Base-by-base conservation (phyloP, 2,113 vertebrate genomes). In the Caranx ignobilis region DNA sequence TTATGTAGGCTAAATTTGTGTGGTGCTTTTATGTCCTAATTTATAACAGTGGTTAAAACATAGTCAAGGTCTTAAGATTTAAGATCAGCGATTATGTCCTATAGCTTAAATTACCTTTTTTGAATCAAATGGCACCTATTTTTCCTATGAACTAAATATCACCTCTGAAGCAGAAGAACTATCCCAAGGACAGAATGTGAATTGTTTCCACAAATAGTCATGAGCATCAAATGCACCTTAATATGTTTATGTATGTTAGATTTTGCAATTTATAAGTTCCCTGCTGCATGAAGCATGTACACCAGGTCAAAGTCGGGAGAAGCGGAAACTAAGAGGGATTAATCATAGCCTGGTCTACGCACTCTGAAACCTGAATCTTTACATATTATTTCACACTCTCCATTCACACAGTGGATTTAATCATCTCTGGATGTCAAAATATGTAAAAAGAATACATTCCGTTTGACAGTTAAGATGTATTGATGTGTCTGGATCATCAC, bases 1-100 rank as follows among this genome's bases (percentile, higher is more conserved):
- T 89, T 87, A 89, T 87, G 69, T 54, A 68, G 39, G 77, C 66
- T 82, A 85, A 81, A 81, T 47, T 68, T 77, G 71, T n/a, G 13
- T 43, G 68, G 71, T 68, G 15, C 26, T 80, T 81, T 85, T 77
- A 63, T 79, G 85, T 79, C 73, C 77, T 74, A 60, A 87, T 81
- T 90, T 85, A 85, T 71, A 47, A 72, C 6, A 2, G 64, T 21
- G n/a, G 45, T 75, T 64, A 68, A 74, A 81, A 78, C 67, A 13
- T 69, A 52, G 12, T 48, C 12, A 10, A 6, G 6, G 16, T 56
- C n/a, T 62, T 55, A 55, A 16, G 18, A 83, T 77, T 71, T 71
- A 37, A 35, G 39, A 78, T 11, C 9, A 18, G 5, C 9, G 57
- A 73, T 16, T 52, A 32, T 62, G 63, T 37, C 31, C 16, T 43